Evolutionary conservation across 2,113 vertebrate species (phyloP).

Genomic region (Rhegmatorhina hoffmannsi): DNA sequence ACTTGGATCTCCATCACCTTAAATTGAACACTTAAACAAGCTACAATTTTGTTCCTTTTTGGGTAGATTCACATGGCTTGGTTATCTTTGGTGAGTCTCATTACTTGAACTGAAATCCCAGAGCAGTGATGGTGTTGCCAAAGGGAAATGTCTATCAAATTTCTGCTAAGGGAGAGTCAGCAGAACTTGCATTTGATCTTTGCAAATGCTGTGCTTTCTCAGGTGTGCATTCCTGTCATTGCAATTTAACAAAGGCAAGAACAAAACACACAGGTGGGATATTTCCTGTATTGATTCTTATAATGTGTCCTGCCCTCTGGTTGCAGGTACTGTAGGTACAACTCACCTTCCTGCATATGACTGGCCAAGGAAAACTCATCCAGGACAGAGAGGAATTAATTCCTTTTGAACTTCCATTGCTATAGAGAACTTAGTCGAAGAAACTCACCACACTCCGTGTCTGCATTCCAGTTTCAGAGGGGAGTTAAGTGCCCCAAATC

Average conservation of each 20-base stretch:
- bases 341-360: fast-evolving
- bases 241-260: not conserved
- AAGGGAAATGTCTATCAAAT: not conserved
- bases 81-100: not conserved
- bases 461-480: not conserved
- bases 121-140: not conserved
- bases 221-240: not conserved
- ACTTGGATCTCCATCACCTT: not conserved
- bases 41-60: not conserved
- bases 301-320: not conserved
- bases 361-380: not conserved
- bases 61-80: not conserved
- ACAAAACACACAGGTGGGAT: fast-evolving
- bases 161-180: not conserved
- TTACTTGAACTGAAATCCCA: not conserved
- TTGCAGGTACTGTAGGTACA: not conserved
- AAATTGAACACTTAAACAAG: not conserved
- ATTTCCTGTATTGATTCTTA: not conserved
- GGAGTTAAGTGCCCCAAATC: not conserved
- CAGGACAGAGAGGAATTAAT: not conserved
- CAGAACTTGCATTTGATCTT: not conserved
- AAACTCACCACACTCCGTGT: not conserved
- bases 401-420: not conserved
- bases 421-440: not conserved
- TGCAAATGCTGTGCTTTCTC: not conserved